phyloP scores from a whole-genome alignment of 2,888 invertebrate genomes.

The Epirrita christyi region DNA sequence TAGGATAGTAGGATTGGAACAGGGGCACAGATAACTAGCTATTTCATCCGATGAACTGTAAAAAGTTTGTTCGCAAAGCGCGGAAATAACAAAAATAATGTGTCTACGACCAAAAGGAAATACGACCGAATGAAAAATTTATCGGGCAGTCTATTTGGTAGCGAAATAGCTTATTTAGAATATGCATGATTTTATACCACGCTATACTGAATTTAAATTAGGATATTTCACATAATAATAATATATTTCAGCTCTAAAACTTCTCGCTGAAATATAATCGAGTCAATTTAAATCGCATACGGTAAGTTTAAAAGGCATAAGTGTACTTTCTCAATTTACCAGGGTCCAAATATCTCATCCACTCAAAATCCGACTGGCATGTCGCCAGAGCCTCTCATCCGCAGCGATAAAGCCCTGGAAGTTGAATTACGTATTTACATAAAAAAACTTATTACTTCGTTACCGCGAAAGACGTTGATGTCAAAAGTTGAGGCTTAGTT shows the following conservation, averaged over 20 bases:
- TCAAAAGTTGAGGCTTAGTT: conserved; percentile 38
- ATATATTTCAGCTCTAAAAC: conserved; percentile 11
- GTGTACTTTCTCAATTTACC: conserved; percentile 48
- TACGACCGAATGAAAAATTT: conserved; percentile 37
- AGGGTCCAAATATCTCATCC: conserved; percentile 50
- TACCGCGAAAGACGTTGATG: conserved; percentile 40
- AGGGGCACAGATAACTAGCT: conserved; percentile 10
- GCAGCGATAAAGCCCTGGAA: conserved; percentile 51
- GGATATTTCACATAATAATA: conserved; percentile 27
- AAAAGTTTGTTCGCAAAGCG: conserved; percentile 7
- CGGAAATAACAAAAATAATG: conserved; percentile 28
- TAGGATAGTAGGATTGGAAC: no score
- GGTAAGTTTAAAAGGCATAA: conserved; percentile 12
- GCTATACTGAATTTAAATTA: conserved; percentile 32
- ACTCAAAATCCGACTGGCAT: conserved; percentile 57
- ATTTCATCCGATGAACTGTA: conserved; percentile 2
- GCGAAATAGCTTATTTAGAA: conserved; percentile 40
- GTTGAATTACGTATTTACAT: conserved; percentile 53
- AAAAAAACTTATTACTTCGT: conserved; percentile 49
- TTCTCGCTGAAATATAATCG: conserved; percentile 15
- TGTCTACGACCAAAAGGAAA: conserved; percentile 33
- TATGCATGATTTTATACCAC: conserved; percentile 37
- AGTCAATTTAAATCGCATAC: conserved; percentile 29
- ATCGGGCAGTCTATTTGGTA: conserved; percentile 33
- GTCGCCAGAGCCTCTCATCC: conserved; percentile 53